Conservation (phyloP, 1,140 invertebrate genomes). For the Eurosta solidaginis region DNA sequence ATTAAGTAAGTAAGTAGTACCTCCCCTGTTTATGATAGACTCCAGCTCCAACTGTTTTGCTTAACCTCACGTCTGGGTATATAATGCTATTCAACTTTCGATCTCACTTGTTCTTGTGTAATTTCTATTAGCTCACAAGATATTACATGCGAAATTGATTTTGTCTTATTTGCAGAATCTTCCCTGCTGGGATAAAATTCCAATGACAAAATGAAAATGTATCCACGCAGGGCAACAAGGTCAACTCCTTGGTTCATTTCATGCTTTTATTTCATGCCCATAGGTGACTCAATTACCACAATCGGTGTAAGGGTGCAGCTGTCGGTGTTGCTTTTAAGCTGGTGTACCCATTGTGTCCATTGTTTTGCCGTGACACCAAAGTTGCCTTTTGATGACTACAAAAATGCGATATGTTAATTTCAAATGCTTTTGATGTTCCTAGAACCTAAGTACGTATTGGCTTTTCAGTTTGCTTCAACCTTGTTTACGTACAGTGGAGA, state of each 20-base stretch:
- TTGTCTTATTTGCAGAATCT: too few relatives aligned
- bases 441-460: background rate
- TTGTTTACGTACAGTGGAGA: background rate
- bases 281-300: background rate
- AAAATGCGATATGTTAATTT: slow-evolving; percentile 6
- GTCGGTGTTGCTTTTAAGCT: background rate
- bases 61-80: too few relatives aligned
- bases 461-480: background rate
- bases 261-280: background rate
- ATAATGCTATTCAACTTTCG: too few relatives aligned
- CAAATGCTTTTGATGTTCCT: background rate
- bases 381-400: background rate
- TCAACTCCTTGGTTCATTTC: background rate
- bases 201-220: background rate
- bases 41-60: too few relatives aligned
- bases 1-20: too few relatives aligned
- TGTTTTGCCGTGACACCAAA: background rate
- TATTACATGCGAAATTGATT: too few relatives aligned
- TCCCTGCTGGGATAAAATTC: too few relatives aligned
- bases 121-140: too few relatives aligned
- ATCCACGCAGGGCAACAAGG: background rate
- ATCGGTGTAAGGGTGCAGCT: background rate
- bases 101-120: too few relatives aligned
- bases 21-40: too few relatives aligned
- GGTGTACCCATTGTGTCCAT: background rate